Conservation (phyloP, 2,113 vertebrate species). For the human (Homo sapiens) region GRCh38 chr1:102385001-102385500, state of each 20-base stretch:
- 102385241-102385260: background rate
- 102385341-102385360: background rate
- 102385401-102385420: background rate
- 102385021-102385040: no score
- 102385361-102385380: background rate
- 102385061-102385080: no score
- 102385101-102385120: no score
- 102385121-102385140: background rate
- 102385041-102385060: no score
- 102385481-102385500: background rate
- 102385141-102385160: background rate
- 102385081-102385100: no score
- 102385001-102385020: no score
- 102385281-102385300: background rate
- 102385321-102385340: background rate
- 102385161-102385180: background rate
- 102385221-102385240: background rate
- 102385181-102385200: no score
- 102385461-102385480: background rate
- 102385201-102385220: background rate
- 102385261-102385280: background rate
- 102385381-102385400: background rate
- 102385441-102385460: background rate
- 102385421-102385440: background rate
- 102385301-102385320: background rate